These are phyloP conservation scores for Sitobion miscanthi DNA, from an alignment of 1,140 invertebrate species.

Conservation along the genomic window DNA sequence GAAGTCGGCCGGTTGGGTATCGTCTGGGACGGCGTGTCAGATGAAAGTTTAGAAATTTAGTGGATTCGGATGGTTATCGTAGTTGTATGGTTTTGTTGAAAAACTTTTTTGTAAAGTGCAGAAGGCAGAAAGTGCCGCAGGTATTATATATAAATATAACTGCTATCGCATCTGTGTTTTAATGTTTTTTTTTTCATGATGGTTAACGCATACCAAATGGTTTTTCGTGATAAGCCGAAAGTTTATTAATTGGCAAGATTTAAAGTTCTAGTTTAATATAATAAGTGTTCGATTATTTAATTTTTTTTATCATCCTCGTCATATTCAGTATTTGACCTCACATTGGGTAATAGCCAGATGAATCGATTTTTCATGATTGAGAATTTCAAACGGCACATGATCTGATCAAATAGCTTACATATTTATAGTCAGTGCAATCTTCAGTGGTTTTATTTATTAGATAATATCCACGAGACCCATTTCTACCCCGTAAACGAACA, in stretches of 20 bases:
- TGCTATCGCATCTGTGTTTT: not conserved
- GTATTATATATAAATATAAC: not conserved
- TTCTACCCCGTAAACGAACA: not conserved
- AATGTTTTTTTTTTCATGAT: not conserved
- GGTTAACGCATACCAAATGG: not conserved
- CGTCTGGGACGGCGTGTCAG: not conserved
- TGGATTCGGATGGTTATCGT: conserved; percentile 2
- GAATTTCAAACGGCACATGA: not conserved
- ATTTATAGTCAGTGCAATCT: not conserved
- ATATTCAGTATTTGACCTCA: not conserved
- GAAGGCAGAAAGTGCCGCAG: not conserved
- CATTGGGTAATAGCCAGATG: not conserved
- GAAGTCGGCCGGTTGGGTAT: not conserved
- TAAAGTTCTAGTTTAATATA: not conserved
- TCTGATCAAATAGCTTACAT: not conserved
- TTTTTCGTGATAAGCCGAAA: not conserved
- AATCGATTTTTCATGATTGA: not conserved
- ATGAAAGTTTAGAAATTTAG: conserved; percentile 13
- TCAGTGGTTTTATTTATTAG: not conserved
- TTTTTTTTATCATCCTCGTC: not conserved
- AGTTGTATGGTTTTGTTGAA: conserved; percentile 6
- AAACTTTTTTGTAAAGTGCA: conserved; percentile 12
- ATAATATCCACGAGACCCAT: not conserved
- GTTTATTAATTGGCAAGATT: not conserved
- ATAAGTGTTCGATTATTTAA: not conserved